These are phyloP conservation scores for Cassiopea xamachana DNA, from an alignment of 30 jellyfish, hydroid and myxozoan genomes.

Conservation along the genomic window DNA sequence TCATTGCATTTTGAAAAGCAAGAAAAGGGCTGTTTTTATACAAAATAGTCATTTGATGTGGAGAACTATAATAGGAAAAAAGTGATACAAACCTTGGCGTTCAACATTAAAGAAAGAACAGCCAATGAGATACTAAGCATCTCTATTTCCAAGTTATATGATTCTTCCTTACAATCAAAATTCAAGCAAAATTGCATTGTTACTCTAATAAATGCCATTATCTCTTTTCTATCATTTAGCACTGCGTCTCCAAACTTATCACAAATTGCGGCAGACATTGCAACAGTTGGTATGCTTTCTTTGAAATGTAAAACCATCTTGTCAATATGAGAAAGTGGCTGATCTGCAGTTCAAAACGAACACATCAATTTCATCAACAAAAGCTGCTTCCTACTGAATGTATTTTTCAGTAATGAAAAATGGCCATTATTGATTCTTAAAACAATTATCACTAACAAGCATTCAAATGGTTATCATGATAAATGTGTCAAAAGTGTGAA, in stretches of 20 bases:
- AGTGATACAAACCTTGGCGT: neutral
- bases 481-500: too few relatives aligned
- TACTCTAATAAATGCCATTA: slow-evolving; percentile 50
- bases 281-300: slow-evolving; percentile 61
- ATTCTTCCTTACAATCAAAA: slow-evolving; percentile 7
- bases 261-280: slow-evolving; percentile 79
- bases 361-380: too few relatives aligned
- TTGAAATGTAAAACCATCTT: slow-evolving; percentile 1
- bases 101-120: slow-evolving; percentile 46
- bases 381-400: too few relatives aligned
- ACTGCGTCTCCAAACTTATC: slow-evolving; percentile 73
- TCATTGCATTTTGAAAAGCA: too few relatives aligned
- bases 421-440: too few relatives aligned
- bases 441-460: too few relatives aligned
- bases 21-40: too few relatives aligned
- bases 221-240: slow-evolving; percentile 59
- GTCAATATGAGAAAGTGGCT: slow-evolving; percentile 31
- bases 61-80: too few relatives aligned
- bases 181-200: slow-evolving; percentile 33
- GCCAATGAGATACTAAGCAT: slow-evolving; percentile 58
- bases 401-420: too few relatives aligned
- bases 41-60: too few relatives aligned
- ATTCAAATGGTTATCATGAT: too few relatives aligned
- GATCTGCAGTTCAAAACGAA: slow-evolving; percentile 1
- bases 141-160: slow-evolving; percentile 8